Percentiles rank a stretch among this genome's conserved stretches.
Conservation (phyloP, 2,888 invertebrate genomes). For the Synanthedon myopaeformis region DNA sequence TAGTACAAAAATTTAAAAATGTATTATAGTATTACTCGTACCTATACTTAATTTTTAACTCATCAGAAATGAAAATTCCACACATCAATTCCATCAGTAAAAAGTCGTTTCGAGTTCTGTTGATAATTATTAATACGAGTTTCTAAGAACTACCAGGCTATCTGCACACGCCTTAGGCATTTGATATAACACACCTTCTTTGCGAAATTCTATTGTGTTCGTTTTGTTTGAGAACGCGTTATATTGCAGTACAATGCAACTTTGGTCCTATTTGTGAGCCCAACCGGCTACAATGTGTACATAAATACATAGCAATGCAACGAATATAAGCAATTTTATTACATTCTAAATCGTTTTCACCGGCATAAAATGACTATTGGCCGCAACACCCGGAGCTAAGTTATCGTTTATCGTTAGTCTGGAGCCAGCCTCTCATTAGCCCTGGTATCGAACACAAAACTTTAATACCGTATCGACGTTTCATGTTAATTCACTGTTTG, state of each 20-base stretch:
- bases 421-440: neutral
- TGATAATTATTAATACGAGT: no score
- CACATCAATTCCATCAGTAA: no score
- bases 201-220: no score
- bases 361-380: conserved; percentile 8
- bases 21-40: no score
- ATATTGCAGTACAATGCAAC: neutral
- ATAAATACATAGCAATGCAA: conserved; percentile 3
- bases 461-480: neutral
- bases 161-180: no score
- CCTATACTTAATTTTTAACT: no score
- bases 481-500: neutral
- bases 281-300: conserved; percentile 1
- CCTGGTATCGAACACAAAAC: neutral
- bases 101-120: no score
- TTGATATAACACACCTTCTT: no score
- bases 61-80: no score
- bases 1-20: no score
- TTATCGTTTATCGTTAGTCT: neutral
- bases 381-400: conserved; percentile 1
- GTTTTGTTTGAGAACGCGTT: no score
- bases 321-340: conserved; percentile 14
- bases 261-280: conserved; percentile 1
- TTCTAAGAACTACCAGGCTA: no score
- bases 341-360: conserved; percentile 16